Conservation (phyloP, 2,888 invertebrate genomes). For the Pachymerium ferrugineum region DNA sequence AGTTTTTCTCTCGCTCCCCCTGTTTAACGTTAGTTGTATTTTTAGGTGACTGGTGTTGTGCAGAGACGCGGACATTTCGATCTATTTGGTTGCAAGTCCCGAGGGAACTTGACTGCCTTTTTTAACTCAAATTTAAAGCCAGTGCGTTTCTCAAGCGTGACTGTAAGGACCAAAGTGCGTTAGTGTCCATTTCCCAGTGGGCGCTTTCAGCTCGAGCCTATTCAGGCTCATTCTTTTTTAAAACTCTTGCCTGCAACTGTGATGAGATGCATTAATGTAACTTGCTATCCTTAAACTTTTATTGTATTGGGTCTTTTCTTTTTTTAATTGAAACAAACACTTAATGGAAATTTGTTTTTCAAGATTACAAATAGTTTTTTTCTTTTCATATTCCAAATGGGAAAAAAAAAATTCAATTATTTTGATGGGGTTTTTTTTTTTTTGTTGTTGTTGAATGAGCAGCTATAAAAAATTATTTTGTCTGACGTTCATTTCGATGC, state of each 20-base stretch:
- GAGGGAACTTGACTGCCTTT: neutral
- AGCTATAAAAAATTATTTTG: too few relatives aligned
- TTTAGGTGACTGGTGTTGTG: neutral
- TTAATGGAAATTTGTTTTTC: too few relatives aligned
- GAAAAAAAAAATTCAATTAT: too few relatives aligned
- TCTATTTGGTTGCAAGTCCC: neutral
- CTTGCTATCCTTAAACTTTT: neutral
- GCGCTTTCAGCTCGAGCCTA: neutral
- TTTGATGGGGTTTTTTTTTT: too few relatives aligned
- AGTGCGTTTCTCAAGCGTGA: neutral
- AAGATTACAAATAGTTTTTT: too few relatives aligned
- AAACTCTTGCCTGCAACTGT: neutral
- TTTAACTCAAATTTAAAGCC: slow-evolving; percentile 8
- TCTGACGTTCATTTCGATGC: too few relatives aligned
- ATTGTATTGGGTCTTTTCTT: neutral
- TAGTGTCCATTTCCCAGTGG: neutral
- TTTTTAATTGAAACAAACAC: neutral
- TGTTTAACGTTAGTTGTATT: neutral
- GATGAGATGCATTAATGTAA: neutral
- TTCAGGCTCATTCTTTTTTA: neutral
- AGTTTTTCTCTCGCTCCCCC: neutral
- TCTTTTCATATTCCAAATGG: too few relatives aligned
- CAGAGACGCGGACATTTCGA: neutral
- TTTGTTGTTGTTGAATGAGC: too few relatives aligned
- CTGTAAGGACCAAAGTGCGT: neutral